A percentile compares a stretch with the other conserved stretches of the same genome.
These are phyloP conservation scores for Shinisaurus crocodilurus DNA, from an alignment of 2,113 vertebrate species.

Conservation along the genomic window DNA sequence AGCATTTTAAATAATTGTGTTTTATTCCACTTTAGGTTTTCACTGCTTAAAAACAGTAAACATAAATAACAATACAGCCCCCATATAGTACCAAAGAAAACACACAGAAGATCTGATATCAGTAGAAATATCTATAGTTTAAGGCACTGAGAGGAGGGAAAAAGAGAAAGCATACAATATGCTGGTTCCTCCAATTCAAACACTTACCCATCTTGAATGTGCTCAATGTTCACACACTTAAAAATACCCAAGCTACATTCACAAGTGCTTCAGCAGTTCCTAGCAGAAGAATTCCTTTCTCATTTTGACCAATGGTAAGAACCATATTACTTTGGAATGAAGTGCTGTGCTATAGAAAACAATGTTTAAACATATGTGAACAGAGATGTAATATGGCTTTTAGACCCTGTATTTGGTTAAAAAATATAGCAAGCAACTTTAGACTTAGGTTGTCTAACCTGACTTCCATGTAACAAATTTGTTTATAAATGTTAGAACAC, in stretches of 20 bases:
- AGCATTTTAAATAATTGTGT: conserved; percentile 50
- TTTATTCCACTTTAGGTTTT: conserved; percentile 73
- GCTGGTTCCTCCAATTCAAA: not conserved
- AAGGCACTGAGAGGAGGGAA: conserved; percentile 70
- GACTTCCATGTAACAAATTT: conserved; percentile 41
- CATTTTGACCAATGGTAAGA: conserved; percentile 10
- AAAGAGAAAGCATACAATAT: conserved; percentile 7
- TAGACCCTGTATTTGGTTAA: conserved; percentile 56
- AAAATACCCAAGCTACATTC: conserved; percentile 42
- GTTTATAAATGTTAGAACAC: conserved; percentile 58
- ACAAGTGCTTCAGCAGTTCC: conserved; percentile 13
- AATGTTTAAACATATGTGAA: conserved; percentile 26
- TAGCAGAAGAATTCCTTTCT: conserved; percentile 17
- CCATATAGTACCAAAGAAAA: conserved; percentile 14
- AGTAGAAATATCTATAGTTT: conserved; percentile 62
- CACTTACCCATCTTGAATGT: not conserved
- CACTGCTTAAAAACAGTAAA: conserved; percentile 66
- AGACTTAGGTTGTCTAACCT: conserved; percentile 31
- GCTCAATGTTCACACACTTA: conserved; percentile 35
- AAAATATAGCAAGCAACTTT: conserved; percentile 51
- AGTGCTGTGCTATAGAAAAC: conserved; percentile 40
- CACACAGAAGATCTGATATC: conserved; percentile 12
- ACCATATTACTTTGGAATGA: conserved; percentile 48
- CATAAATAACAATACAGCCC: conserved; percentile 50
- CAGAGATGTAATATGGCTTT: conserved; percentile 57